Conservation (phyloP, 1,140 invertebrate genomes). For the Microplitis demolitor region DNA sequence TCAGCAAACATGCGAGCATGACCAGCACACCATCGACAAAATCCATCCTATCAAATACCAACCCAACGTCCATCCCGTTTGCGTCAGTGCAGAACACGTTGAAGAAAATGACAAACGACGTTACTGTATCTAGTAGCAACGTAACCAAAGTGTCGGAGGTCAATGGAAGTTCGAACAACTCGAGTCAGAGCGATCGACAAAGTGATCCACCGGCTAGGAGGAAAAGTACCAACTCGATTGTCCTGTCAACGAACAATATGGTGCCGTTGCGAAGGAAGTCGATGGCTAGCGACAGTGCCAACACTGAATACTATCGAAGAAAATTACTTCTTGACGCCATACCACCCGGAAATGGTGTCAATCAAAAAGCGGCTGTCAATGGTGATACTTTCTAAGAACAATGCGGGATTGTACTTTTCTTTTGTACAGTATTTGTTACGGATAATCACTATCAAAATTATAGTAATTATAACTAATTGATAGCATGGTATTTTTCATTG, state of each 20-base stretch:
- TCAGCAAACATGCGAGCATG: constrained; percentile 45
- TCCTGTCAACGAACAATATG: constrained; percentile 27
- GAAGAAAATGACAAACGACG: constrained; percentile 36
- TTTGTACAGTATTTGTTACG: constrained; percentile 57
- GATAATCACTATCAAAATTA: constrained; percentile 41
- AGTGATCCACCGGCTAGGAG: constrained; percentile 42
- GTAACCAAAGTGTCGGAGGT: constrained; percentile 2
- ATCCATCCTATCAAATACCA: constrained; percentile 2
- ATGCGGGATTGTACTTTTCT: constrained; percentile 27
- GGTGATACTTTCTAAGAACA: constrained; percentile 29
- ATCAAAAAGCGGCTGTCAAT: constrained; percentile 42
- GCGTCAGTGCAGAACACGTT: constrained; percentile 23
- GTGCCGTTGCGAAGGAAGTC: constrained; percentile 42
- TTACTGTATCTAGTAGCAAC: constrained; percentile 22
- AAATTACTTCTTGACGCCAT: constrained; percentile 49
- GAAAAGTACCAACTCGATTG: constrained; percentile 50
- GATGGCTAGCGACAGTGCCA: constrained; percentile 38
- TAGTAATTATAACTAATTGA: constrained; percentile 20
- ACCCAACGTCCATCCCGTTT: constrained; percentile 21
- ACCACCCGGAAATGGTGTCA: constrained; percentile 33
- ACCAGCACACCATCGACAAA: constrained; percentile 36
- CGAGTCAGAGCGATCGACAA: constrained; percentile 33
- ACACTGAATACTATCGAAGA: constrained; percentile 45
- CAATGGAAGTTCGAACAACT: constrained; percentile 11
- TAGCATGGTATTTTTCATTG: constrained; percentile 32